Percentiles rank a stretch among this genome's conserved stretches.
Evolutionary conservation across 2,888 invertebrate genomes (phyloP).

Genomic region (Sympetrum striolatum): DNA sequence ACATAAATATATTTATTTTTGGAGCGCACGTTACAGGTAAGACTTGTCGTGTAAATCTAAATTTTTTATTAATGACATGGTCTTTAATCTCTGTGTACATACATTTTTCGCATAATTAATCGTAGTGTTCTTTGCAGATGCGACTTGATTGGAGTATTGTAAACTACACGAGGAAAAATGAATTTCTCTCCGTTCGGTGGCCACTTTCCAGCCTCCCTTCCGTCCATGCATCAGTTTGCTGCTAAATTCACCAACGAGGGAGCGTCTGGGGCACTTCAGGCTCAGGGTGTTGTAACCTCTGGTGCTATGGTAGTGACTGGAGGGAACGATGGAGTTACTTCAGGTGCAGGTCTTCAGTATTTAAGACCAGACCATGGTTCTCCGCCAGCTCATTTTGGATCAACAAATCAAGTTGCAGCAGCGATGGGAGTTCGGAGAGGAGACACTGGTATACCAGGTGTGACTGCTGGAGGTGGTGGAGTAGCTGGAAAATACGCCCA

Average conservation of each 20-base stretch:
- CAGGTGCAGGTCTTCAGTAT: conserved; percentile 48
- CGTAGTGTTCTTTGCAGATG: conserved; percentile 2
- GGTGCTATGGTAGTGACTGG: conserved; percentile 48
- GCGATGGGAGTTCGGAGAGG: conserved; percentile 35
- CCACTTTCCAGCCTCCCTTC: conserved; percentile 48
- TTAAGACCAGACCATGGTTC: conserved; percentile 47
- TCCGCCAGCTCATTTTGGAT: conserved; percentile 38
- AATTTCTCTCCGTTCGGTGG: conserved; percentile 49
- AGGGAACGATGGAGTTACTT: background rate
- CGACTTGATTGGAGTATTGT: conserved; percentile 25
- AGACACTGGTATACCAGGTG: background rate
- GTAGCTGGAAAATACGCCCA: conserved; percentile 32
- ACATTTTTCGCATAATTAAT: background rate
- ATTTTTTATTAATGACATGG: background rate
- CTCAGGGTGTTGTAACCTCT: conserved; percentile 43
- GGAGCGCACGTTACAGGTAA: conserved; percentile 25
- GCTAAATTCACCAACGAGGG: conserved; percentile 45
- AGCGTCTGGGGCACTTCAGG: conserved; percentile 35
- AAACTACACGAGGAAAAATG: conserved; percentile 46
- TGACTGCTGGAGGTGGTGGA: conserved; percentile 7
- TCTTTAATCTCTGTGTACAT: background rate
- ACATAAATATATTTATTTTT: conserved; percentile 30
- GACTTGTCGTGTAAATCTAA: background rate
- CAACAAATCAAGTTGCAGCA: conserved; percentile 28
- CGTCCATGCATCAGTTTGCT: conserved; percentile 49